Base-by-base conservation (phyloP, 2,113 vertebrate species). In the Oriolus oriolus region DNA sequence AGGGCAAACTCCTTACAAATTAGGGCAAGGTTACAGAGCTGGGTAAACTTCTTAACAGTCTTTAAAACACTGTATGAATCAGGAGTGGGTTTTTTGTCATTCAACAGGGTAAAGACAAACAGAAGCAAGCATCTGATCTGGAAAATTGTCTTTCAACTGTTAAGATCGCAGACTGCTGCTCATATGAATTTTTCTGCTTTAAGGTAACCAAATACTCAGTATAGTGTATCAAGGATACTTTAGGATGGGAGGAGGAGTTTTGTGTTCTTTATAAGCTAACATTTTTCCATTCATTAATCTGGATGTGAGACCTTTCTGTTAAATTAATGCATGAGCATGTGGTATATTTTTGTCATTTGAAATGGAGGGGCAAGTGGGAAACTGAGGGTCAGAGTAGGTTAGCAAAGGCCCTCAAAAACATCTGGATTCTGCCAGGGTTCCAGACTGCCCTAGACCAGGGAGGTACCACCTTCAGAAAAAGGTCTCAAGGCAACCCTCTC, bases 41-140 rank as follows among this genome's bases (percentile, higher is more conserved):
- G 35, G 13, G 33, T 20, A 70, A 84, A 39, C 4, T 26, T 1
- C 52, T 66, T 56, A 42, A 3, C 6, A 30, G 19, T 61, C 61
- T 33, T 79, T 59, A 71, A 91, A 86, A 14, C 15, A 35, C 0
- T 21, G 4, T 7, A 24, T 64, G 31, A 95, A 86, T 56, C 33
- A 10, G 28, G 12, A 8, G 5, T 39, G 14, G 3, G 10, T 53
- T 42, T 83, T 41, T 79, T 95, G 31, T 92, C 66, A 91, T 94
- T 94, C 80, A 91, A 89, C 94, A 99, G 98, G 96, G 95, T 86
- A 99, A 99, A 98, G 98, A 98, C 87, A 99, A 98, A 96, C 97
- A 91, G 18, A 98, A 98, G 95, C 97, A 97, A 33, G 92, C 94
- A 27, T 97, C 98, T 26, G 98, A 99, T 60, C 96, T 99, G 87